Conservation (phyloP, 2,113 vertebrate species). For the Muscicapa adusta region DNA sequence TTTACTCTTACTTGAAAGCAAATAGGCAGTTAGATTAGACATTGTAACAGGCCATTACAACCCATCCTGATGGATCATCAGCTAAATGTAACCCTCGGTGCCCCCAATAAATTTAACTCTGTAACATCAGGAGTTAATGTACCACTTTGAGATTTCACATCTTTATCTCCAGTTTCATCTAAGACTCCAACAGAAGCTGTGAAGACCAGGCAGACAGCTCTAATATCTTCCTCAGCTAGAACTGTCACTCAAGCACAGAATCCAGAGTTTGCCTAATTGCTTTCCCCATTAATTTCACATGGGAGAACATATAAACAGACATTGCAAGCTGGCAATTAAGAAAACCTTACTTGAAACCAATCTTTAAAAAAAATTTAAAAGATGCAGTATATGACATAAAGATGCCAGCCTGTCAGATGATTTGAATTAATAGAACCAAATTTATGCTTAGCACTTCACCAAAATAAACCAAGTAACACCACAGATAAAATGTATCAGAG, state of each 20-base stretch:
- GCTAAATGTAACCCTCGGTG: not conserved
- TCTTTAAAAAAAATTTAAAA: not conserved
- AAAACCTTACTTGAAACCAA: not conserved
- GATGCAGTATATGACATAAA: not conserved
- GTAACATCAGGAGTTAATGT: not conserved
- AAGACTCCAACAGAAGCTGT: not conserved
- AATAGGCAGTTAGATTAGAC: not conserved
- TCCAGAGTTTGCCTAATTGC: not conserved
- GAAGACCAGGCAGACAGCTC: not conserved
- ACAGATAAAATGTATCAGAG: not conserved
- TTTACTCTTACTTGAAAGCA: not conserved
- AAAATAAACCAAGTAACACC: not conserved
- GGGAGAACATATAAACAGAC: not conserved
- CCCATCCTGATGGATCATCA: not conserved
- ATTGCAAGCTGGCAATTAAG: not conserved
- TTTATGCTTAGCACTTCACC: not conserved
- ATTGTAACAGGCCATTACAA: not conserved
- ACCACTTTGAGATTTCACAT: not conserved
- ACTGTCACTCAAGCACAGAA: not conserved
- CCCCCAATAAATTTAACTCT: not conserved
- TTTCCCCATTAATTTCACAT: slow-evolving; percentile 19
- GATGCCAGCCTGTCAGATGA: not conserved
- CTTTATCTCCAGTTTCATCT: not conserved
- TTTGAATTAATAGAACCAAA: not conserved
- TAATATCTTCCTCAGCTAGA: not conserved